Evolutionary conservation across 2,797 vertebrate genomes (phyloP).

Genomic region (Microctenopoma lineatum): DNA sequence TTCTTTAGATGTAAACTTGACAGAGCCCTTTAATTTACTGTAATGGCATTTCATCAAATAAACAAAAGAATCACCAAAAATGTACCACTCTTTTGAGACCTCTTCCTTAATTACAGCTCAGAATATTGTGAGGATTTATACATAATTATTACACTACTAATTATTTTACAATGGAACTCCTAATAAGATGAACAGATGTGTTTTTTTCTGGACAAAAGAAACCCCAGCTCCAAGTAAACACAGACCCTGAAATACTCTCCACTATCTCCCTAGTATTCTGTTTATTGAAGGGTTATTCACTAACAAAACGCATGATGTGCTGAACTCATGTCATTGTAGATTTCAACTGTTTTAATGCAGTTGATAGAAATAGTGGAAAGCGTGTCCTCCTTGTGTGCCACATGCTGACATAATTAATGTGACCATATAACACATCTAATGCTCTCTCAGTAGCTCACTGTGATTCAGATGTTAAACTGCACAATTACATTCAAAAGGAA

Average conservation of each 20-base stretch:
- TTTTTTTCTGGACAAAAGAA: no score
- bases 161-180: no score
- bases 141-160: no score
- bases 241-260: not conserved
- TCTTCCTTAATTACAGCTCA: not conserved
- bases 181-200: no score
- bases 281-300: conserved; percentile 11
- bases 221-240: no score
- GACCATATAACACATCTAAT: conserved; percentile 48
- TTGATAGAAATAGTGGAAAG: conserved; percentile 26
- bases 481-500: conserved; percentile 48
- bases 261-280: conserved; percentile 3
- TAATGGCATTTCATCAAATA: not conserved
- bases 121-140: no score
- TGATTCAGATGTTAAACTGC: conserved; percentile 25
- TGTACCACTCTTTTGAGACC: not conserved
- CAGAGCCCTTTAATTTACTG: not conserved
- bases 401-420: conserved; percentile 57
- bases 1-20: not conserved
- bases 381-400: conserved; percentile 7
- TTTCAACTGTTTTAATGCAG: conserved; percentile 31
- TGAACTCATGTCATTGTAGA: conserved; percentile 15
- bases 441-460: conserved; percentile 38
- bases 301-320: conserved; percentile 3
- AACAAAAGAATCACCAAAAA: not conserved